Conservation (phyloP, 2,113 vertebrate species). For the Rhinopithecus roxellana region DNA sequence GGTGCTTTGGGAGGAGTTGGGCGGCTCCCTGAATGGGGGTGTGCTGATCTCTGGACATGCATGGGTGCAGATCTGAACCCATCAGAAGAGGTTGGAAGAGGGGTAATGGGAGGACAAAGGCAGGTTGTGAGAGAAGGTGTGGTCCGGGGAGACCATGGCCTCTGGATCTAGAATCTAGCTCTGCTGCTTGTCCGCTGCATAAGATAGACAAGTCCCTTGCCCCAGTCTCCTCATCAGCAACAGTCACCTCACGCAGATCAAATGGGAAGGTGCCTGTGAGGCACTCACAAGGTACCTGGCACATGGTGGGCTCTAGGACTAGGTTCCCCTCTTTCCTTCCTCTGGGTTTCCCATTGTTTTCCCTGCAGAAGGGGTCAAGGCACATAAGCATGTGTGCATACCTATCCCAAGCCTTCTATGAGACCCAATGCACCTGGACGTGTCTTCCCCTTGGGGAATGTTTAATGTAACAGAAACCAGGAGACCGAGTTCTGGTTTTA, state of each 20-base stretch:
- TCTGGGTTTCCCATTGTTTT: not conserved
- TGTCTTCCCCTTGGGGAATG: not conserved
- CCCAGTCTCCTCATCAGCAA: not conserved
- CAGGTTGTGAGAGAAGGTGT: not conserved
- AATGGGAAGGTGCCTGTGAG: not conserved
- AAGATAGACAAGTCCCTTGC: not conserved
- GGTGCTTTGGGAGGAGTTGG: too few species aligned
- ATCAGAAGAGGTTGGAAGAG: not conserved
- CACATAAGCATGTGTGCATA: not conserved
- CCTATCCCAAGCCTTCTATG: not conserved
- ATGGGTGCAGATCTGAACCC: not conserved
- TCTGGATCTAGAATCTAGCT: not conserved
- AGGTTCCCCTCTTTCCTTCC: not conserved
- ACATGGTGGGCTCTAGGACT: not conserved
- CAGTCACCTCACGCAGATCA: not conserved
- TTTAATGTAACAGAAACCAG: not conserved
- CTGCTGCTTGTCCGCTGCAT: not conserved
- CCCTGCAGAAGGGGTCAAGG: too few species aligned
- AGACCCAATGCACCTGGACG: not conserved
- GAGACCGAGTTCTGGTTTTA: not conserved
- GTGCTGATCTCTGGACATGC: not conserved
- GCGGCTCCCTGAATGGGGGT: rapidly evolving
- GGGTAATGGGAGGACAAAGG: not conserved
- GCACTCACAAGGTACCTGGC: not conserved
- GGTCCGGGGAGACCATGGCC: too few species aligned